Evolutionary conservation across 2,113 vertebrate species (phyloP), one percentile per base, ranked within the genome.

Genomic region (Paedocypris sp.): DNA sequence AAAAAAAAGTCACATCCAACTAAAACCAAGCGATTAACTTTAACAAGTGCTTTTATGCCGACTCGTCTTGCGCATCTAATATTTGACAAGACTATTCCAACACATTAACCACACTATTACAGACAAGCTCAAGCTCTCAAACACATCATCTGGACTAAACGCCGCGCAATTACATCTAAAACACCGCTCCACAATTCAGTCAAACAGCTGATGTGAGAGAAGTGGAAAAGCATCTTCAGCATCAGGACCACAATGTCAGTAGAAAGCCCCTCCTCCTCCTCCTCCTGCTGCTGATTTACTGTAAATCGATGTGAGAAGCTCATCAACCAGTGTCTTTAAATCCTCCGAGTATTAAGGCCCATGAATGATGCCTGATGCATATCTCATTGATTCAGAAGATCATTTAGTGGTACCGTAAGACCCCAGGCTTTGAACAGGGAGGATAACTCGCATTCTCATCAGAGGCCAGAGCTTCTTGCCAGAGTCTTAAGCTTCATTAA

Each of bases 281-380:
- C n/a, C n/a, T n/a, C n/a, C n/a, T n/a, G n/a, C n/a, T 68, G 70
- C 64, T 67, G 62, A 74, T 80, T 79, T 76, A 75, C 75, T 68
- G 72, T 53, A 36, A 29, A 81, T 77, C 57, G 64, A 80, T 79
- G 60, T 43, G 49, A 71, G 67, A 39, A 76, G 72, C 67, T 78
- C 72, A 75, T 82, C 75, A 77, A 72, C 75, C 20, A 4, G 56
- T 39, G 47, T 47, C 54, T 38, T 58, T 58, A 47, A 64, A 64
- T 69, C 31, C 47, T 36, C 28, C 0, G 33, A 64, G 46, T 42
- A 57, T 50, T 57, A 50, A 41, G 48, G 28, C 18, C 51, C 35
- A 38, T 16, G 20, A 68, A 60, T 62, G 43, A 54, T 64, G 52
- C 68, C 70, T 64, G 67, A 67, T 68, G 58, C 57, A 64, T 57